phyloP scores from a whole-genome alignment of 2,888 invertebrate genomes.

The Priocnemis perturbator region DNA sequence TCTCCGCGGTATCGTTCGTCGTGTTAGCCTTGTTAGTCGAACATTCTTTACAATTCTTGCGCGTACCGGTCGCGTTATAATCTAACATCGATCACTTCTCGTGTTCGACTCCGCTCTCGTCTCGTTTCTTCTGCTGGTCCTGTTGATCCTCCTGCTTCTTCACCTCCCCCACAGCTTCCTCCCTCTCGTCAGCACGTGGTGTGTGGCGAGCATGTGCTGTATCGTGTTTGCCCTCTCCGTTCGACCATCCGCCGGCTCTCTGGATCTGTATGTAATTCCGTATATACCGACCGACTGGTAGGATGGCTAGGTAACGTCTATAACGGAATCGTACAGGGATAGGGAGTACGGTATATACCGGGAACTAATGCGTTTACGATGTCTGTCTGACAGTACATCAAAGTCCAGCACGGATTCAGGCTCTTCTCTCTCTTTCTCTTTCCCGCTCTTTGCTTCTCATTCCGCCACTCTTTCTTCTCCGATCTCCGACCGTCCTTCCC shows the following conservation, averaged over 20 bases:
- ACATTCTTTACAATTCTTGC: slow-evolving; percentile 56
- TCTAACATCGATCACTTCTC: slow-evolving; percentile 61
- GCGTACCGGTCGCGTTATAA: slow-evolving; percentile 48
- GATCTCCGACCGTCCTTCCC: neutral
- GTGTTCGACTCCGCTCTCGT: slow-evolving; percentile 37
- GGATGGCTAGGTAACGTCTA: slow-evolving; percentile 39
- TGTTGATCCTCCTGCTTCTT: neutral
- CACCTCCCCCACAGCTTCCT: neutral
- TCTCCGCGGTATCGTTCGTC: slow-evolving; percentile 44
- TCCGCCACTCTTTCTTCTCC: neutral
- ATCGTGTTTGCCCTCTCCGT: slow-evolving; percentile 6
- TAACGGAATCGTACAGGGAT: slow-evolving; percentile 55
- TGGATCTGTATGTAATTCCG: neutral
- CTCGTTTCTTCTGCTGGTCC: slow-evolving; percentile 10
- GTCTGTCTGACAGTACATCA: slow-evolving; percentile 71
- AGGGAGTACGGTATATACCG: slow-evolving; percentile 42
- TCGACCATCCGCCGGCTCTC: neutral
- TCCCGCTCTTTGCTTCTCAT: slow-evolving; percentile 15
- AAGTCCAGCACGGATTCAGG: slow-evolving; percentile 59
- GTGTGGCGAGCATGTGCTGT: slow-evolving; percentile 37
- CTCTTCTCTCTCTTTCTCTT: slow-evolving; percentile 10
- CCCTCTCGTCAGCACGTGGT: slow-evolving; percentile 8
- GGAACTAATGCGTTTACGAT: slow-evolving; percentile 72
- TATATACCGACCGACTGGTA: too few relatives aligned
- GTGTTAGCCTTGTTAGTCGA: slow-evolving; percentile 62